Evolutionary conservation across 2,888 invertebrate species (phyloP), one percentile per base, ranked within the genome.

Genomic region (Leucophora obtusa): DNA sequence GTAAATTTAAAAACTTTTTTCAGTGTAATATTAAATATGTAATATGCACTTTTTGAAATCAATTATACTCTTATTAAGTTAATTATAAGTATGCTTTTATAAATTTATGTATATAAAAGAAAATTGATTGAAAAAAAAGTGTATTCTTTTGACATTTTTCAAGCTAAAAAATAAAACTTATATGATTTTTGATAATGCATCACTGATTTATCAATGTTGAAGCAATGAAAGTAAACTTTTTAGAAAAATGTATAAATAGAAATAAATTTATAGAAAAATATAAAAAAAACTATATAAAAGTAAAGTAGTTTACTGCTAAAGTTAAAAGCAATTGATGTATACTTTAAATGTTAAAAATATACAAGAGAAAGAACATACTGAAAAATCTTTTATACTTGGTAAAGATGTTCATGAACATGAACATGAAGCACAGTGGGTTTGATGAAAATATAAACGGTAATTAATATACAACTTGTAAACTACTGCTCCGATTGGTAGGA

Each of bases 131-230:
- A 24, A 38, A 18, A 51, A 66, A 38, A 1, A 5, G 3, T 47
- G n/a, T n/a, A 47, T n/a, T 38, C 11, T 38, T 11, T 38, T 11
- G 11, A 47, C 43, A 47, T 47, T 11, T 47, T 38, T 14, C 11
- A n/a, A 47, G 1, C 3, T 47, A 4, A 47, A 47, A n/a, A 53
- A n/a, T n/a, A 63, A 63, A 72, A 60, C 24, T 8, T 68, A 62
- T 60, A 63, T 75, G 68, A 63, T 62, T 69, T 75, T 21, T 28
- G 28, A 56, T 58, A 75, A 56, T 75, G 69, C 75, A 51, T 50
- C 65, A 59, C 53, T 71, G 65, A 77, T 71, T 71, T 71, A 71
- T 77, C 77, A 77, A 77, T 77, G 76, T 65, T 65, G 43, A 65
- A 70, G 65, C 38, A 76, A 51, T 71, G 59, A 71, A 71, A 53